A percentile compares a stretch with the other conserved stretches of the same genome.
phyloP scores from a whole-genome alignment of 2,113 vertebrate species.

The Vulpes vulpes region DNA sequence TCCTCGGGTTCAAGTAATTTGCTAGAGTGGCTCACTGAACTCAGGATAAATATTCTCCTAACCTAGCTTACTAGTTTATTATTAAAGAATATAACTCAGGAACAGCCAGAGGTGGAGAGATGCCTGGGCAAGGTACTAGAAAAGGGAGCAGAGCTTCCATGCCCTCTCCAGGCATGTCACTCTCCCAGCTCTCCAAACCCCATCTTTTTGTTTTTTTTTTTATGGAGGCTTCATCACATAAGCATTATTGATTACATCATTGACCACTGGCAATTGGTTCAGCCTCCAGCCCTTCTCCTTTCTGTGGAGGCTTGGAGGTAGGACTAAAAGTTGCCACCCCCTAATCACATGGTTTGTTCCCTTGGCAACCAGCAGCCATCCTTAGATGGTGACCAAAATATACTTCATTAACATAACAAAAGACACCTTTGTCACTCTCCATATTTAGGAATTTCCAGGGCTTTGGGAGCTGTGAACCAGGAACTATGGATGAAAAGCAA shows the following conservation, averaged over 20 bases:
- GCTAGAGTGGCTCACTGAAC: not conserved
- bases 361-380: not conserved
- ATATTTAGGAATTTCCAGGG: not conserved
- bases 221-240: not conserved
- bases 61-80: not conserved
- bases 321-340: not conserved
- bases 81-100: not conserved
- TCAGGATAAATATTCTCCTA: not conserved
- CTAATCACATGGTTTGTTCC: not conserved
- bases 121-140: not conserved
- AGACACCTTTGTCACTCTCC: not conserved
- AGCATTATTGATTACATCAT: not conserved
- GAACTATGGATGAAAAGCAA: not conserved
- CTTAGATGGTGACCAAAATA: not conserved
- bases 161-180: not conserved
- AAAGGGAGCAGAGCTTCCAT: not conserved
- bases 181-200: not conserved
- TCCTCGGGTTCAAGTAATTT: not conserved
- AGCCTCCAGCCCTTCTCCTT: not conserved
- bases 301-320: not conserved
- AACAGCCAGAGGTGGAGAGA: not conserved
- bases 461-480: not conserved
- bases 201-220: not conserved
- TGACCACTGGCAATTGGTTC: not conserved
- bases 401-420: not conserved